Evolutionary conservation across 2,113 vertebrate genomes (phyloP).

Genomic region (Bostrychus sinensis): DNA sequence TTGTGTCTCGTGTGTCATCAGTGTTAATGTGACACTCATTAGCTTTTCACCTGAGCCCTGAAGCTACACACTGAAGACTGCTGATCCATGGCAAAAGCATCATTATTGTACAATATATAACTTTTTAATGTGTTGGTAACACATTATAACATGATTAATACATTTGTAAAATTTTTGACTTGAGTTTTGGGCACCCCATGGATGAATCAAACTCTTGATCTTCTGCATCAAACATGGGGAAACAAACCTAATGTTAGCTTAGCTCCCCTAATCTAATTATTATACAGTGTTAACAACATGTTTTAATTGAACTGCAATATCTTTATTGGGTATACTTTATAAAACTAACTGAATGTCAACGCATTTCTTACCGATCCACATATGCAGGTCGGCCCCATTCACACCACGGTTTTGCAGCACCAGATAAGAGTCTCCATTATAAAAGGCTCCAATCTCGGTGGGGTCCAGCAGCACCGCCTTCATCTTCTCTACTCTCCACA

Average conservation of each 20-base stretch:
- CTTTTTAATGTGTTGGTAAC: no score
- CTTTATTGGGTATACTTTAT: no score
- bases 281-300: no score
- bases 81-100: background rate
- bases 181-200: no score
- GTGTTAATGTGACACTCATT: conserved; percentile 35
- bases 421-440: conserved; percentile 88
- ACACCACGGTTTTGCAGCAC: conserved; percentile 83
- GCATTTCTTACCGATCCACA: conserved; percentile 88
- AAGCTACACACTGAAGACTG: background rate
- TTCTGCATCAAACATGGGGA: no score
- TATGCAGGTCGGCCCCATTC: conserved; percentile 82
- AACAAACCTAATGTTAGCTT: no score
- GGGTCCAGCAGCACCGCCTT: conserved; percentile 76
- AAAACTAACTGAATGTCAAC: no score
- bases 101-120: background rate
- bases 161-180: background rate
- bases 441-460: conserved; percentile 83
- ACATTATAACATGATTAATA: no score
- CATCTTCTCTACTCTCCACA: conserved; percentile 90
- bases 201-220: no score
- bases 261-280: no score
- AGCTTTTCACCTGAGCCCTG: conserved; percentile 12
- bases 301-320: no score
- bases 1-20: conserved; percentile 64